A percentile compares a stretch with the other conserved stretches of the same genome.
These are phyloP conservation scores for Drosophila kanekoi DNA, from an alignment of 2,888 invertebrate genomes.

Conservation along the genomic window DNA sequence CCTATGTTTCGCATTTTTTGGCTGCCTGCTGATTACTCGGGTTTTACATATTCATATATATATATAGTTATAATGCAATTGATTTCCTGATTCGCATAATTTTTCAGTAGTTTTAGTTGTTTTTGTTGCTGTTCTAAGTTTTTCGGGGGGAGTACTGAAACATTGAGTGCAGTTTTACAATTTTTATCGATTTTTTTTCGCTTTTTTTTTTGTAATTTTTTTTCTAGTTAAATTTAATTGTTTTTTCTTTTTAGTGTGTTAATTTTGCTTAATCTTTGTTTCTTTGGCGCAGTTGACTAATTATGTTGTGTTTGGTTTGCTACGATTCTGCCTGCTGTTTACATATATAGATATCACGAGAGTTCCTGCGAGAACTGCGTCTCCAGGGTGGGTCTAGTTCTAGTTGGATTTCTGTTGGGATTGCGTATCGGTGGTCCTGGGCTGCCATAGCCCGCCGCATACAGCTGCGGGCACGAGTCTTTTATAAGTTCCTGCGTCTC, in stretches of 20 bases:
- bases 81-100: conserved; percentile 62
- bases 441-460: conserved; percentile 85
- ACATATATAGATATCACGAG: conserved; percentile 86
- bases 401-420: conserved; percentile 83
- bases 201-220: conserved; percentile 32
- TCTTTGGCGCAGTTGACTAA: conserved; percentile 69
- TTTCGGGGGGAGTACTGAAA: conserved; percentile 58
- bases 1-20: conserved; percentile 42
- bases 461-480: conserved; percentile 85
- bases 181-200: conserved; percentile 59
- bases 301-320: conserved; percentile 50
- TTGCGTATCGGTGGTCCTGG: conserved; percentile 85
- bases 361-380: conserved; percentile 86
- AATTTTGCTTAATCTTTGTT: conserved; percentile 53
- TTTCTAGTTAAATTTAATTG: conserved; percentile 42
- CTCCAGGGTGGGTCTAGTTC: conserved; percentile 85
- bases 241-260: conserved; percentile 49
- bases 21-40: conserved; percentile 60
- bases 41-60: not conserved
- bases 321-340: conserved; percentile 79
- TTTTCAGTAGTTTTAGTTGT: conserved; percentile 42
- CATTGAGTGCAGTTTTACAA: conserved; percentile 77
- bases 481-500: conserved; percentile 86
- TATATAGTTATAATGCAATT: conserved; percentile 64
- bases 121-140: conserved; percentile 41